Percentiles rank a stretch among this genome's conserved stretches.
Conservation (phyloP, 2,888 invertebrate genomes). For the Tetramorium bicarinatum region DNA sequence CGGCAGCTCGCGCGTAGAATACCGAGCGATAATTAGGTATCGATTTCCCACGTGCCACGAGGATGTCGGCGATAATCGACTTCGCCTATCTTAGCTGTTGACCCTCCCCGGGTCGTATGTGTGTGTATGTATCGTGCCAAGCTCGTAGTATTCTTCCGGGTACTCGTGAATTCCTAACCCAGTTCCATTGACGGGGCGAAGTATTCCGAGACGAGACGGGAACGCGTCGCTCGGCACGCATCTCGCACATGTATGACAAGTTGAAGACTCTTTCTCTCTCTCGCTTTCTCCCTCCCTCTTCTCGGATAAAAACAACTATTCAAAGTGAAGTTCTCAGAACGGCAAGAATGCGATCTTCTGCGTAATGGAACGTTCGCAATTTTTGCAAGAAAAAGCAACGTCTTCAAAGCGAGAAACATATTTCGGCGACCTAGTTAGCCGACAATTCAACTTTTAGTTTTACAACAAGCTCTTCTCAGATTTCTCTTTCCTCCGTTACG, state of each 20-base stretch:
- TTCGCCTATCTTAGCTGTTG: conserved; percentile 69
- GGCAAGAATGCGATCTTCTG: not conserved
- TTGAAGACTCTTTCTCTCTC: not conserved
- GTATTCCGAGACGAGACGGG: conserved; percentile 17
- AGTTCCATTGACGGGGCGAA: conserved; percentile 41
- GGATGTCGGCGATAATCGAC: conserved; percentile 74
- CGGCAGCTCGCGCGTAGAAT: conserved; percentile 64
- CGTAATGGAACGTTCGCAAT: conserved; percentile 18
- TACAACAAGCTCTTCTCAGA: not conserved
- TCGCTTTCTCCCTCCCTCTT: not conserved
- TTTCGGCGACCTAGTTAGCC: not conserved
- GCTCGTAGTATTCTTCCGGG: conserved; percentile 33
- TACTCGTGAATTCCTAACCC: conserved; percentile 32
- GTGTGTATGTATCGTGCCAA: not conserved
- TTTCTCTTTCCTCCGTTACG: not conserved
- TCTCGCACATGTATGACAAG: conserved; percentile 21
- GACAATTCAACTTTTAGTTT: conserved; percentile 11
- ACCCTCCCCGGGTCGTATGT: conserved; percentile 48
- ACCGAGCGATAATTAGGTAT: conserved; percentile 75
- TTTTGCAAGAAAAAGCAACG: conserved; percentile 13
- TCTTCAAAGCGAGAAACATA: conserved; percentile 14
- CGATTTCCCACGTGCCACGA: conserved; percentile 69
- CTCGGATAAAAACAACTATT: conserved; percentile 5
- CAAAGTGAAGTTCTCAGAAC: conserved; percentile 19
- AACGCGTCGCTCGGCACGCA: not conserved